Percentiles rank a stretch among this genome's conserved stretches.
Evolutionary conservation across 2,113 vertebrate species (phyloP).

Genomic region (Callionymus lyra): DNA sequence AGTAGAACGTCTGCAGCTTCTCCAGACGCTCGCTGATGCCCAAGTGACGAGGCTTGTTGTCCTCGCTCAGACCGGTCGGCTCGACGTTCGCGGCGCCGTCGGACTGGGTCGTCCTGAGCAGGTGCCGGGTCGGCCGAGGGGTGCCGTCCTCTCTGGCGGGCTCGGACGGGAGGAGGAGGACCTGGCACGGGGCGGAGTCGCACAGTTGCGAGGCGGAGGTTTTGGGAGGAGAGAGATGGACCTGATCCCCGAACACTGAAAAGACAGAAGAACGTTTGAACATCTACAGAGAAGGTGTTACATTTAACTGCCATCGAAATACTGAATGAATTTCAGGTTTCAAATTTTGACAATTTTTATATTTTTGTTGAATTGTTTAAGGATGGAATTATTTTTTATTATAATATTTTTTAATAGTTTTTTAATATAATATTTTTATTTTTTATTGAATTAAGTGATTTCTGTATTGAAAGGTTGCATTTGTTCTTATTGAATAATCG

Average conservation of each 20-base stretch:
- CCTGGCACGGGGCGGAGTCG: constrained; percentile 54
- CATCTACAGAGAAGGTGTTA: not conserved
- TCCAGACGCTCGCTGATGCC: constrained; percentile 52
- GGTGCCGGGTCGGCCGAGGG: constrained; percentile 26
- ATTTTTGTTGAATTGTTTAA: no score
- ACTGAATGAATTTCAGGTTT: no score
- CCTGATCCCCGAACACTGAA: constrained; percentile 61
- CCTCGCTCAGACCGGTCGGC: constrained; percentile 32
- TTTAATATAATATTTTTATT: no score
- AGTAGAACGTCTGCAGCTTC: constrained; percentile 54
- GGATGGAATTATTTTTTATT: no score
- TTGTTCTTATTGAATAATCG: no score
- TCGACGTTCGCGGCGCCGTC: constrained; percentile 24
- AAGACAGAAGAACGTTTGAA: constrained; percentile 12
- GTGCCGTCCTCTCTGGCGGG: constrained; percentile 36
- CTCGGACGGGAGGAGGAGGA: constrained; percentile 42
- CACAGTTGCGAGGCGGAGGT: constrained; percentile 48
- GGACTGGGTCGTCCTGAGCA: constrained; percentile 39
- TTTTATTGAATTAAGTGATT: no score
- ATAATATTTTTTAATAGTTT: no score
- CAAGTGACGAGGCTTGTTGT: constrained; percentile 28
- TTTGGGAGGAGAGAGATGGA: constrained; percentile 56
- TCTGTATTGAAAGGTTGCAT: no score
- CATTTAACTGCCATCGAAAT: no score
- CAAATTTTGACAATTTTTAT: no score